Percentiles rank a stretch among this genome's conserved stretches.
These are phyloP conservation scores for Isaurus tuberculatus DNA, from an alignment of 92 coral and sea anemone genomes.

Conservation along the genomic window DNA sequence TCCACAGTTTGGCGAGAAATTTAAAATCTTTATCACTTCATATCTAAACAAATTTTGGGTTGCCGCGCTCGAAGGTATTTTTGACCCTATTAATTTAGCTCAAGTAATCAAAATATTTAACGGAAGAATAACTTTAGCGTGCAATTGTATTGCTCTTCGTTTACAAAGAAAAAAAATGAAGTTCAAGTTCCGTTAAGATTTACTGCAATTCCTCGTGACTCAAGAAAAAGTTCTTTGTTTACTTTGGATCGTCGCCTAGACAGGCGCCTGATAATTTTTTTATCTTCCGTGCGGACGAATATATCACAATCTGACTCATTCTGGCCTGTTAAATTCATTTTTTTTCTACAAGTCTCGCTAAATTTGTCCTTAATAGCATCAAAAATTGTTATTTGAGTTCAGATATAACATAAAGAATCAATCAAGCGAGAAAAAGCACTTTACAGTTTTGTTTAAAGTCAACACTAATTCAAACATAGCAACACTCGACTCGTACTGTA, in stretches of 20 bases:
- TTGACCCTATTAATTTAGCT: background rate
- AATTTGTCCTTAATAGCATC: background rate
- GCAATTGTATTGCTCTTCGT: background rate
- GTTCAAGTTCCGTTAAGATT: background rate
- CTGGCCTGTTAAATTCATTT: background rate
- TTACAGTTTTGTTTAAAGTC: slow-evolving; percentile 26
- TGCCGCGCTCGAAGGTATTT: background rate
- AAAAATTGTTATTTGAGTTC: background rate
- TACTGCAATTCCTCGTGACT: background rate
- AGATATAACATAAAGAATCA: background rate
- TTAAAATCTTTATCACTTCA: background rate
- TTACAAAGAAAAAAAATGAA: background rate
- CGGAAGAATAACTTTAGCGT: background rate
- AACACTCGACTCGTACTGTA: slow-evolving; percentile 18
- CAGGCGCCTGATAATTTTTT: background rate
- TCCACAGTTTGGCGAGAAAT: background rate
- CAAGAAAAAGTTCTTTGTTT: slow-evolving; percentile 19
- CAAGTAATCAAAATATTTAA: background rate
- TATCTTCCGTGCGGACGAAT: background rate
- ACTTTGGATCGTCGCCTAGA: background rate
- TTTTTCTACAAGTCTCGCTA: background rate
- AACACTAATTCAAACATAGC: slow-evolving; percentile 39
- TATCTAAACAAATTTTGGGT: background rate
- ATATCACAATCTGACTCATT: background rate
- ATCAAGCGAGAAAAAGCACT: slow-evolving; percentile 24